phyloP scores from a whole-genome alignment of 2,888 invertebrate genomes.

The Tenthredo scrophulariae region DNA sequence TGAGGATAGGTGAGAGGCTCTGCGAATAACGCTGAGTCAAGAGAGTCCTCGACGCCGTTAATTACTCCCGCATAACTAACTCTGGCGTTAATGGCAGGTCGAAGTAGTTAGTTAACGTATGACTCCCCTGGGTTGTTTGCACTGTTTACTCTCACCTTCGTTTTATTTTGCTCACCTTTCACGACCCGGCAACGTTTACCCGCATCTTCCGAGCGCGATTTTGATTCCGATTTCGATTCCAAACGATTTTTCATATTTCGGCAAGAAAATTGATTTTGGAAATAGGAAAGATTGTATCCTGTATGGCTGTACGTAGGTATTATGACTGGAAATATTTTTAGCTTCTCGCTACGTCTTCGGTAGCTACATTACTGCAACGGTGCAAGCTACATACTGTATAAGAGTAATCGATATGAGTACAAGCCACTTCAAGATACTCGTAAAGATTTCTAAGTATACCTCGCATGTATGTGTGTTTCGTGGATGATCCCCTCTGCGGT shows the following conservation, averaged over 20 bases:
- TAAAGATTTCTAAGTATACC: conserved; percentile 15
- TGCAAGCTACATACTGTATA: neutral
- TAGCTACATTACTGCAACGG: neutral
- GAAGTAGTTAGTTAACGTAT: conserved; percentile 54
- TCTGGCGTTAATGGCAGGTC: conserved; percentile 43
- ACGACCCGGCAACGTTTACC: neutral
- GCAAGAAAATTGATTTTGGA: neutral
- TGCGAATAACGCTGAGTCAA: conserved; percentile 63
- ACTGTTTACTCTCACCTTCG: conserved; percentile 21
- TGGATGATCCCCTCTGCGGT: neutral
- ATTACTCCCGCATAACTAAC: conserved; percentile 60
- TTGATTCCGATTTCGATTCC: neutral
- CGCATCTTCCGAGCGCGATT: neutral
- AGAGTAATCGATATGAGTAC: conserved; percentile 32
- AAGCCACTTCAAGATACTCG: conserved; percentile 23
- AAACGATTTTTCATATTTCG: neutral
- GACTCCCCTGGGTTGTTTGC: conserved; percentile 55
- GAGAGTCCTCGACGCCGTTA: conserved; percentile 65
- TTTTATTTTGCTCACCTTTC: neutral
- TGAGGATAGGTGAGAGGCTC: conserved; percentile 45
- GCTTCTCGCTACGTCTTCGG: neutral
- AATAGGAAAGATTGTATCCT: neutral
- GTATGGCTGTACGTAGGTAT: neutral
- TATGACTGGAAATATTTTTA: neutral
- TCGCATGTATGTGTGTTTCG: neutral